Evolutionary conservation across 1,140 invertebrate genomes (phyloP).

Genomic region (Dendrolimus punctatus): DNA sequence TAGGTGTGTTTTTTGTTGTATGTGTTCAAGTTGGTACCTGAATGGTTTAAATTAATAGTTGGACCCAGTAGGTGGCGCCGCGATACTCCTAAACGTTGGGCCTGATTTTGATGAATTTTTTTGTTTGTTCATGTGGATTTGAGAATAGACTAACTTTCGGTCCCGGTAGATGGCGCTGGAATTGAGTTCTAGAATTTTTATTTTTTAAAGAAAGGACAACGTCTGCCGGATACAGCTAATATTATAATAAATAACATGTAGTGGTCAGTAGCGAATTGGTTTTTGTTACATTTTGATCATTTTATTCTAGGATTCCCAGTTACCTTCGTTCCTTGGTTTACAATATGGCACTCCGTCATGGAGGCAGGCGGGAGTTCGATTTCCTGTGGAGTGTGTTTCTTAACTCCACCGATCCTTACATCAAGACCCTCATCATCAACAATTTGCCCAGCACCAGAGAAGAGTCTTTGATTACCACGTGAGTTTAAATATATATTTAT

Average conservation of each 20-base stretch:
- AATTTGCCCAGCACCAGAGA: constrained; percentile 82
- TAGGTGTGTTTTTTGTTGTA: no score
- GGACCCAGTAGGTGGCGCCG: no score
- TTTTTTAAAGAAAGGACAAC: no score
- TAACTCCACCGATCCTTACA: constrained; percentile 79
- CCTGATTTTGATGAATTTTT: no score
- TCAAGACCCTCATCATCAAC: constrained; percentile 79
- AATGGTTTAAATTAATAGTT: no score
- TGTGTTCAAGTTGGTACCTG: no score
- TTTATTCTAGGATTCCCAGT: constrained; percentile 78
- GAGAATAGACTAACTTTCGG: no score
- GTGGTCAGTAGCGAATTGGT: background rate
- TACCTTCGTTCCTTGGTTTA: constrained; percentile 86
- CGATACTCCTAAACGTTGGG: no score
- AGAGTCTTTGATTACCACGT: constrained; percentile 38
- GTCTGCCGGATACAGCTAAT: background rate
- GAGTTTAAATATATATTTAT: constrained; percentile 17
- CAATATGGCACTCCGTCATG: constrained; percentile 84
- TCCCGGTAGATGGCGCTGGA: no score
- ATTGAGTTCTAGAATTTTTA: no score
- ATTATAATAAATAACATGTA: background rate
- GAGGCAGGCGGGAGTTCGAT: constrained; percentile 86
- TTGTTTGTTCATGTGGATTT: no score
- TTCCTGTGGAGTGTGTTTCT: constrained; percentile 84
- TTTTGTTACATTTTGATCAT: background rate